Conservation (phyloP, 1,140 invertebrate species). For the Geopemphigus sp. region DNA sequence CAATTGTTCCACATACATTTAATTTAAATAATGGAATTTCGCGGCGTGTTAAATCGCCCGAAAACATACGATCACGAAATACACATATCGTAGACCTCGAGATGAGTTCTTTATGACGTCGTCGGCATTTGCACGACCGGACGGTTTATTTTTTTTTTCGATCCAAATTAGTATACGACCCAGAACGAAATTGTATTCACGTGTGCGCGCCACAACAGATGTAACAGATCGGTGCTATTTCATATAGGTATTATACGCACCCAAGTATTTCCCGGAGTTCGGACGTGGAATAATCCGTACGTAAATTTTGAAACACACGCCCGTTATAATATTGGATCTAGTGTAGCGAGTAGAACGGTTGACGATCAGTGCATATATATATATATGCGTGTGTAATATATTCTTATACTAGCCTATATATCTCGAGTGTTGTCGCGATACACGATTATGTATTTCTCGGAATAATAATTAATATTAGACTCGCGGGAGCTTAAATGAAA, state of each 20-base stretch:
- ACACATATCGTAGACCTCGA: slow-evolving; percentile 37
- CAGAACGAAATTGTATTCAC: slow-evolving; percentile 3
- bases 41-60: slow-evolving; percentile 36
- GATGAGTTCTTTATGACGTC: slow-evolving; percentile 21
- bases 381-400: neutral
- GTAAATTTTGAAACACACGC: no score
- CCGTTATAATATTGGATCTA: no score
- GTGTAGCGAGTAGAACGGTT: no score
- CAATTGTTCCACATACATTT: slow-evolving; percentile 44
- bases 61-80: slow-evolving; percentile 38
- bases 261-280: no score
- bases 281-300: no score
- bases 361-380: no score
- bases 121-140: slow-evolving; percentile 23
- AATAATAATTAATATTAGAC: neutral
- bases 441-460: neutral
- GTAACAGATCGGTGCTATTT: no score
- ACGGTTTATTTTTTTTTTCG: slow-evolving; percentile 26
- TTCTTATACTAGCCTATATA: neutral
- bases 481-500: neutral
- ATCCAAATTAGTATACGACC: slow-evolving; percentile 47
- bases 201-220: no score
- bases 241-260: no score
- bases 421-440: no score
- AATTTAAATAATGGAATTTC: slow-evolving; percentile 46